Evolutionary conservation across 2,888 invertebrate species (phyloP).

Genomic region (Platycnemis pennipes): DNA sequence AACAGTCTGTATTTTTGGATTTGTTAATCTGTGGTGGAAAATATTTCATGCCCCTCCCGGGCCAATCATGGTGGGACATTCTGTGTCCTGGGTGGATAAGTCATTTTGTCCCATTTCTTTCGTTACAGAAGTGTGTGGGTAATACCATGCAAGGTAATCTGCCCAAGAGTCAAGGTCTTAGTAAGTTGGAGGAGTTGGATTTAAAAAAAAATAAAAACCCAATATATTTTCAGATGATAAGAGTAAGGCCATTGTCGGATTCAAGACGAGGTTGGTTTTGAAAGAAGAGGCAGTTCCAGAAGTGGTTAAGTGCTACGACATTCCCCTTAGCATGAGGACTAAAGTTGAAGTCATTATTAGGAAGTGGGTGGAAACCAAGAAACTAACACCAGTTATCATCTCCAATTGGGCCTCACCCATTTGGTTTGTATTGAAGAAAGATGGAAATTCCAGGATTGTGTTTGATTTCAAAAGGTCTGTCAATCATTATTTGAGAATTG

Average conservation of each 20-base stretch:
- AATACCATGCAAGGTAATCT: no score
- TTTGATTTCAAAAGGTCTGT: neutral
- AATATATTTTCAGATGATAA: neutral
- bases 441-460: neutral
- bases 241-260: neutral
- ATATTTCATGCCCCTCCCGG: no score
- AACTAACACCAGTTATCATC: neutral
- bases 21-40: no score
- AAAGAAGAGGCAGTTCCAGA: neutral
- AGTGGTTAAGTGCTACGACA: neutral
- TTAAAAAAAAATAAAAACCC: neutral
- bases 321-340: neutral
- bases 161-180: no score
- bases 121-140: no score
- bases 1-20: no score
- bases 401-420: neutral
- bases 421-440: neutral
- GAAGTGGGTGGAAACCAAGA: neutral
- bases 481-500: neutral
- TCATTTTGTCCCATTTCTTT: no score
- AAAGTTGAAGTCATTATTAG: no score
- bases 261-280: neutral
- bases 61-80: no score
- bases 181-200: neutral
- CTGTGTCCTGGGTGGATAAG: no score